phyloP scores from a whole-genome alignment of 2,113 vertebrate genomes.

The Irena cyanogastra region DNA sequence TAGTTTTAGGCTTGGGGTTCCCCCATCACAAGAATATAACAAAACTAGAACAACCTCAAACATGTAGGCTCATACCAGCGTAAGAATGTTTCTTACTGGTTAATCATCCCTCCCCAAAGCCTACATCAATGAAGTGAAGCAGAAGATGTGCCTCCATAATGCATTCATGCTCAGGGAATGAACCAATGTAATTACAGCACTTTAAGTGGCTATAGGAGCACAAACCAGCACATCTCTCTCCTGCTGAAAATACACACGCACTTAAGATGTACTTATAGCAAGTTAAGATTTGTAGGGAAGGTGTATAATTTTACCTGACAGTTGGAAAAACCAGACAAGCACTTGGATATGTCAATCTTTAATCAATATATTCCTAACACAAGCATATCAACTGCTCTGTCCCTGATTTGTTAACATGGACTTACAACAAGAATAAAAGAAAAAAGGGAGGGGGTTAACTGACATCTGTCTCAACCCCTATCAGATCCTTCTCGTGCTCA shows the following conservation, averaged over 20 bases:
- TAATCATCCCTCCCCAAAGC: background rate
- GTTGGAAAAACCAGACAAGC: background rate
- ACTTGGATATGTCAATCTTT: background rate
- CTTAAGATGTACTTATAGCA: background rate
- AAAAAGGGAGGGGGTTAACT: background rate
- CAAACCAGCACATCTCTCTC: background rate
- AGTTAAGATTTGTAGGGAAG: background rate
- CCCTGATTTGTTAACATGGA: background rate
- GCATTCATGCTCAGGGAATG: background rate
- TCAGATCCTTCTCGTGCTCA: background rate
- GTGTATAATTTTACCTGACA: background rate
- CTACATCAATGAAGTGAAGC: background rate
- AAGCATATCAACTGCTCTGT: background rate
- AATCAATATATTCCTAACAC: background rate
- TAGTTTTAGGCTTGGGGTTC: background rate
- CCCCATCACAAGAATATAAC: background rate
- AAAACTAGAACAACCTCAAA: background rate
- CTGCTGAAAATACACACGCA: background rate
- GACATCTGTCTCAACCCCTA: background rate
- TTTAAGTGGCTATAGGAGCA: background rate
- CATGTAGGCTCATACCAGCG: fast-evolving
- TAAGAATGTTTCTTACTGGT: background rate
- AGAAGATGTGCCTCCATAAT: background rate
- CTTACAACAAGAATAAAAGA: background rate
- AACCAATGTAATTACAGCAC: background rate